A percentile compares a stretch with the other conserved stretches of the same genome.
Evolutionary conservation across 1,140 invertebrate genomes (phyloP).

Genomic region (Panonychus citri): DNA sequence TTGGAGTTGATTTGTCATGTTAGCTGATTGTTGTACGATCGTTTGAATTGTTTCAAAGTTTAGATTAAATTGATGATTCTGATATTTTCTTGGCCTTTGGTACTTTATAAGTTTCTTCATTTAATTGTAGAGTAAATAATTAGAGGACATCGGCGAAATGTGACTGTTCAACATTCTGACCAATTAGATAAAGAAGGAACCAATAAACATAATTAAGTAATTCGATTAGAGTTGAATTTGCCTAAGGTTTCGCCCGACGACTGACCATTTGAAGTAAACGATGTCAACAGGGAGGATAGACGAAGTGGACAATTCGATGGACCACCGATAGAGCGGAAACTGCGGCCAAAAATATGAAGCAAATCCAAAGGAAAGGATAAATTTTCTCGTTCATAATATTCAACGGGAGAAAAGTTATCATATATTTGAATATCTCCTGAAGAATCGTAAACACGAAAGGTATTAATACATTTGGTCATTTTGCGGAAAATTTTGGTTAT

Average conservation of each 20-base stretch:
- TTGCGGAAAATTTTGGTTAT: constrained; percentile 50
- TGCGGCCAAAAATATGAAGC: neutral
- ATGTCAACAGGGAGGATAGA: neutral
- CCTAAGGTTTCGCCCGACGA: neutral
- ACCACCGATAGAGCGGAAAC: neutral
- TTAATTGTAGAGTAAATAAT: neutral
- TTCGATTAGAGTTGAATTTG: constrained; percentile 3
- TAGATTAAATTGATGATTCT: too few species aligned
- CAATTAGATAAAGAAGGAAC: constrained; percentile 78
- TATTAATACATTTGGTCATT: constrained; percentile 72
- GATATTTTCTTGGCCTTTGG: too few species aligned
- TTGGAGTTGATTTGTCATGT: too few species aligned
- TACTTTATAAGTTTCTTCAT: neutral
- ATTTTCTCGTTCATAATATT: constrained; percentile 28
- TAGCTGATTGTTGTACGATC: too few species aligned
- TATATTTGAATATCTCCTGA: constrained; percentile 26
- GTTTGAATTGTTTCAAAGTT: too few species aligned
- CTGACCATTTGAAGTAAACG: neutral
- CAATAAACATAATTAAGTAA: constrained; percentile 63
- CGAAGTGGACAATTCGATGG: constrained; percentile 5
- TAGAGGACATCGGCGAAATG: neutral
- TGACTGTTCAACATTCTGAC: constrained; percentile 58
- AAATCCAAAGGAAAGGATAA: constrained; percentile 20
- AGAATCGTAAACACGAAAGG: constrained; percentile 67
- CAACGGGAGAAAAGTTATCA: constrained; percentile 21